These are phyloP conservation scores for Phoeniculus purpureus DNA, from an alignment of 2,797 vertebrate genomes.

Conservation along the genomic window DNA sequence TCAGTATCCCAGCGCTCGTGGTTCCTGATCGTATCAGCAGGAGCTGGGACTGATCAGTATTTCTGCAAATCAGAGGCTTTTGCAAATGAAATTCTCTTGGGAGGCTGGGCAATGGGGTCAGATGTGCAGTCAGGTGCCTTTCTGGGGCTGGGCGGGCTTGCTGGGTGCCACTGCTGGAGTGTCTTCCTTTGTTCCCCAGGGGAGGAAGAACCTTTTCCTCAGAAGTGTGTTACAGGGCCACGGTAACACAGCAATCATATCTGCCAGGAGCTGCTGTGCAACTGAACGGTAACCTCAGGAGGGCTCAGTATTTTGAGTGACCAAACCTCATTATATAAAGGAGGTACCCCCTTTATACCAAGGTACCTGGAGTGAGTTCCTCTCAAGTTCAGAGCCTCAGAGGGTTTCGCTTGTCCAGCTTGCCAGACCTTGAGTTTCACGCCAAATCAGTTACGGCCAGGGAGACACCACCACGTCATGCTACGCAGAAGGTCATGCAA, in stretches of 20 bases:
- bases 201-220: background rate
- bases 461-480: background rate
- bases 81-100: background rate
- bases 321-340: background rate
- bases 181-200: background rate
- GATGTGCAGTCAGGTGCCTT: background rate
- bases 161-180: background rate
- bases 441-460: conserved; percentile 7
- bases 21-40: accelerated
- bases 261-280: background rate
- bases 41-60: background rate
- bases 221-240: background rate
- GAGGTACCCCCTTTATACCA: background rate
- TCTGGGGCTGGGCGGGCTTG: background rate
- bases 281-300: background rate
- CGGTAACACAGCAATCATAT: background rate
- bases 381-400: background rate
- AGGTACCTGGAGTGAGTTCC: background rate
- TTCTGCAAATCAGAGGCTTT: background rate
- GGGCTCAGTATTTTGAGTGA: background rate
- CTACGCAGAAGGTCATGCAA: conserved; percentile 38
- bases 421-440: conserved; percentile 58
- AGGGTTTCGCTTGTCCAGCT: background rate
- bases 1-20: background rate
- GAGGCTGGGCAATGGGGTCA: background rate